Evolutionary conservation across 1,140 invertebrate genomes (phyloP).

Genomic region (Oncopeltus fasciatus): DNA sequence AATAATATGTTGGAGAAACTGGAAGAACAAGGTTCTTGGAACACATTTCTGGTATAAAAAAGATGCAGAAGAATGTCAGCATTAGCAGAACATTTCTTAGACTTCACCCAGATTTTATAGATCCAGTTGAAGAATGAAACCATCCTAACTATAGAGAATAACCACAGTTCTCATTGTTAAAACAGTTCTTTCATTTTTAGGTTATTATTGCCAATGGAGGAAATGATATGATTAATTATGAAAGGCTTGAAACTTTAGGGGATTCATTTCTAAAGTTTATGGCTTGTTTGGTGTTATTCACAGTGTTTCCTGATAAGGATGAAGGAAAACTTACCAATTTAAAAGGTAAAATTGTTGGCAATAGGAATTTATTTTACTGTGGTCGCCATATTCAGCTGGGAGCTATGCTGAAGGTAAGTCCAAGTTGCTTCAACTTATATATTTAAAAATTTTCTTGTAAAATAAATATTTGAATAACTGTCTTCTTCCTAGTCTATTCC

Average conservation of each 20-base stretch:
- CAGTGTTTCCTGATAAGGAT: constrained; percentile 46
- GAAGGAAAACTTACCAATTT: constrained; percentile 66
- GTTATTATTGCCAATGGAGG: constrained; percentile 56
- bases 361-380: constrained; percentile 60
- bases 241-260: constrained; percentile 71
- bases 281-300: constrained; percentile 53
- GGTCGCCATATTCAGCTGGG: constrained; percentile 35
- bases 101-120: too few relatives aligned
- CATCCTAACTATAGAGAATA: too few relatives aligned
- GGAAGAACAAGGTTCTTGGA: too few relatives aligned
- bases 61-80: too few relatives aligned
- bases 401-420: constrained; percentile 31
- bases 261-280: constrained; percentile 80
- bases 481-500: too few relatives aligned
- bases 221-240: constrained; percentile 66
- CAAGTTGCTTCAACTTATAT: not conserved
- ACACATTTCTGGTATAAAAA: too few relatives aligned
- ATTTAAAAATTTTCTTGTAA: not conserved
- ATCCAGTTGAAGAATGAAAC: too few relatives aligned
- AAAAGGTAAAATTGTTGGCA: constrained; percentile 63
- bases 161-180: too few relatives aligned
- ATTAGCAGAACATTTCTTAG: too few relatives aligned
- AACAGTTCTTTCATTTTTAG: constrained; percentile 34
- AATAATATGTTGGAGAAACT: too few relatives aligned
- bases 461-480: too few relatives aligned